These are phyloP conservation scores for Prinia subflava DNA, from an alignment of 2,113 vertebrate genomes.

Conservation along the genomic window DNA sequence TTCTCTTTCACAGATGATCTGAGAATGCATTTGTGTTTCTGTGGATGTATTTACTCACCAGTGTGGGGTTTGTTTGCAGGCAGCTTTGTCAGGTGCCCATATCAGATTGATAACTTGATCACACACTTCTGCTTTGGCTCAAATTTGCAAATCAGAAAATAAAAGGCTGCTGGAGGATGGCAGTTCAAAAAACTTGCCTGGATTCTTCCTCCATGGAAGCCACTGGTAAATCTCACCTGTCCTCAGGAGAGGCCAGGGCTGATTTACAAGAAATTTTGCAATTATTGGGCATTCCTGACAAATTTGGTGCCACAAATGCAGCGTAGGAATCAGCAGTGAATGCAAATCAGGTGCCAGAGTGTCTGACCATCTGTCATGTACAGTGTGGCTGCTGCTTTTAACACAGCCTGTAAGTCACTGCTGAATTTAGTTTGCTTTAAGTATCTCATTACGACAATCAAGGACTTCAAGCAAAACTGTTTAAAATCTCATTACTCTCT, in stretches of 20 bases:
- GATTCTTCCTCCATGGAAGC: not conserved
- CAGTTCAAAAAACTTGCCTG: not conserved
- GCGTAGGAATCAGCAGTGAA: not conserved
- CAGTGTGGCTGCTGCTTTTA: not conserved
- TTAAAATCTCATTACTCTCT: not conserved
- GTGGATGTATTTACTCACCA: constrained; percentile 8
- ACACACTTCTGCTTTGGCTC: not conserved
- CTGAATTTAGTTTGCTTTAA: not conserved
- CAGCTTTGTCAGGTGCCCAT: not conserved
- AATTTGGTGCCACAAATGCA: not conserved
- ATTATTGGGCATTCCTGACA: not conserved
- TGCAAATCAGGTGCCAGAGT: not conserved
- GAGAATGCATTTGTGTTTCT: not conserved
- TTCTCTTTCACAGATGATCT: not conserved
- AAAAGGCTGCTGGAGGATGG: not conserved
- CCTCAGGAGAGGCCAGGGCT: not conserved
- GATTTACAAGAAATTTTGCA: not conserved
- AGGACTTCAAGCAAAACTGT: constrained; percentile 4
- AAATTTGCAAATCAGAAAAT: not conserved
- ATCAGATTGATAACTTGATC: not conserved
- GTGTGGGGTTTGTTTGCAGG: not conserved
- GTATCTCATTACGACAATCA: not conserved
- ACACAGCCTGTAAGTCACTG: not conserved
- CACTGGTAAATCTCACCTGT: not conserved
- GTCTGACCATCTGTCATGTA: not conserved